These are phyloP conservation scores for Anthrax anthrax DNA, from an alignment of 2,888 invertebrate species.

Conservation along the genomic window DNA sequence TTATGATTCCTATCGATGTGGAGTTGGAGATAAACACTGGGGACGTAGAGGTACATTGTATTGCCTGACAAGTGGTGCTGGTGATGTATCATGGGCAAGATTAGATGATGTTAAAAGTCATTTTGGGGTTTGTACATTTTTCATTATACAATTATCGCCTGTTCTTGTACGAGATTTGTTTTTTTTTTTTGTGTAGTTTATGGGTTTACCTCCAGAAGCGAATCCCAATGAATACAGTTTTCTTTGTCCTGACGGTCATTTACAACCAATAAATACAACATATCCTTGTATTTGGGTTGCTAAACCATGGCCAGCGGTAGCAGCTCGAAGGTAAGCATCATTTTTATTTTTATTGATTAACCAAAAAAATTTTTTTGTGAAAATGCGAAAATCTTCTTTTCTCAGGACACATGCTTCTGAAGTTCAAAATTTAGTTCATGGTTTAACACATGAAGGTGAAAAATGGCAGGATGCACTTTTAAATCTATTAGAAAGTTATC, in stretches of 20 bases:
- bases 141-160: neutral
- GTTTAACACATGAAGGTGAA: conserved; percentile 28
- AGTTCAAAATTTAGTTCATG: conserved; percentile 38
- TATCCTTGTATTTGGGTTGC: conserved; percentile 64
- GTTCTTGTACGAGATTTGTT: neutral
- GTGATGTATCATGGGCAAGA: conserved; percentile 72
- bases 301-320: conserved; percentile 63
- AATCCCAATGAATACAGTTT: conserved; percentile 45
- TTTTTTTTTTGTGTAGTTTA: conserved; percentile 19
- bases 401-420: conserved; percentile 32
- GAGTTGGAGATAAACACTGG: conserved; percentile 60
- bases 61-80: conserved; percentile 63
- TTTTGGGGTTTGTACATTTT: conserved; percentile 41
- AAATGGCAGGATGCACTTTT: conserved; percentile 45
- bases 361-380: neutral
- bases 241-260: conserved; percentile 62
- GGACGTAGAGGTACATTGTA: conserved; percentile 66
- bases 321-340: conserved; percentile 36
- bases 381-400: neutral
- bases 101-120: conserved; percentile 50
- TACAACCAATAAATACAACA: conserved; percentile 40
- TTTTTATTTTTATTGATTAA: neutral
- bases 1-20: conserved; percentile 44
- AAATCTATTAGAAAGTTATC: conserved; percentile 45
- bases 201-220: conserved; percentile 28